A percentile compares a stretch with the other conserved stretches of the same genome.
These are phyloP conservation scores for Drosophila elegans DNA, from an alignment of 1,140 invertebrate genomes.

Conservation along the genomic window DNA sequence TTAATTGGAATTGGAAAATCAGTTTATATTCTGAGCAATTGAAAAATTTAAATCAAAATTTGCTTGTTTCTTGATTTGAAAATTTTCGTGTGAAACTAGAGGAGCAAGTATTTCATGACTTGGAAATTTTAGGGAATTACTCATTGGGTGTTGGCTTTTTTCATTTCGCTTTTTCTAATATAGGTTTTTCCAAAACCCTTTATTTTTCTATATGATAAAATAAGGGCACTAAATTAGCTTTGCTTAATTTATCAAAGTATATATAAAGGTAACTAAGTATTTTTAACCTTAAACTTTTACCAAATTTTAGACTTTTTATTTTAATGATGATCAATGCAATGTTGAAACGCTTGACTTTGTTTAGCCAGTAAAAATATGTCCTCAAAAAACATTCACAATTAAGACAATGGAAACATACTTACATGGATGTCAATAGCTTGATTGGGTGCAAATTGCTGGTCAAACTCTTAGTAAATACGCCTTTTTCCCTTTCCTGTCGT, in stretches of 20 bases:
- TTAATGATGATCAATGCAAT: conserved; percentile 28
- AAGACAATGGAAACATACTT: conserved; percentile 22
- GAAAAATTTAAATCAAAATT: conserved; percentile 15
- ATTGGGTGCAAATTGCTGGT: conserved; percentile 38
- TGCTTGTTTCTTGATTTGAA: not conserved
- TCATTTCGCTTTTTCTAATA: too few relatives aligned
- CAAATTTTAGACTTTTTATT: not conserved
- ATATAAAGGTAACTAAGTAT: conserved; percentile 4
- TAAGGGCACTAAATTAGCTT: too few relatives aligned
- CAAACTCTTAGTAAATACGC: conserved; percentile 81
- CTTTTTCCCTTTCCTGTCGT: conserved; percentile 85
- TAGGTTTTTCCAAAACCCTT: too few relatives aligned
- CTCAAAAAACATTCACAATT: not conserved
- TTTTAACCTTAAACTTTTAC: not conserved
- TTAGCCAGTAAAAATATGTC: conserved; percentile 24
- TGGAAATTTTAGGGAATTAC: conserved; percentile 25
- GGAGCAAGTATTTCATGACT: conserved; percentile 1
- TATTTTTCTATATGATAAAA: too few relatives aligned
- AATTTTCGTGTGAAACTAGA: conserved; percentile 2
- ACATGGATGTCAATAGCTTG: conserved; percentile 14
- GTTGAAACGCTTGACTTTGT: conserved; percentile 47
- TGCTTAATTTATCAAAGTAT: not conserved
- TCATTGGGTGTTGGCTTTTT: conserved; percentile 23
- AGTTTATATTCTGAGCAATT: conserved; percentile 15
- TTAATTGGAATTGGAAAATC: conserved; percentile 17